These are phyloP conservation scores for Ctenopoma kingsleyae DNA, from an alignment of 2,797 vertebrate species.

Conservation along the genomic window DNA sequence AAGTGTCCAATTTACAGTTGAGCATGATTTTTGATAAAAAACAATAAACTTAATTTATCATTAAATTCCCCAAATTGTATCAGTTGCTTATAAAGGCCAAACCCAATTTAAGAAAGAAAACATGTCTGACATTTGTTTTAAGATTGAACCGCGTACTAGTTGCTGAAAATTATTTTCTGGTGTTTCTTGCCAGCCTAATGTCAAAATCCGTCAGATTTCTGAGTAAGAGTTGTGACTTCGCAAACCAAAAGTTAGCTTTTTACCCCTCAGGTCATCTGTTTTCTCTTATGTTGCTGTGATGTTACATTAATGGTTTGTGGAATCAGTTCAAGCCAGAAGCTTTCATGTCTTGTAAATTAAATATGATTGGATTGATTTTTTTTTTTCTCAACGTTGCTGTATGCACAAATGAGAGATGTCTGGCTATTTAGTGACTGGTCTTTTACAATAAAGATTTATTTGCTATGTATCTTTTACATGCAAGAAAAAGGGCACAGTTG, in stretches of 20 bases:
- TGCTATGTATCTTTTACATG: constrained; percentile 31
- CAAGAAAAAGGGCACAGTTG: constrained; percentile 7
- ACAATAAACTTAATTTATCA: constrained; percentile 38
- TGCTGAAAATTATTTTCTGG: constrained; percentile 36
- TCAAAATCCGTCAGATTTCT: constrained; percentile 43
- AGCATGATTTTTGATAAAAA: constrained; percentile 39
- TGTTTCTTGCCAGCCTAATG: constrained; percentile 50
- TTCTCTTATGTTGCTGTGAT: constrained; percentile 57
- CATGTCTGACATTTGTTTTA: constrained; percentile 43
- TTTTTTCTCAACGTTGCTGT: constrained; percentile 39
- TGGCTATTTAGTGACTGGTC: constrained; percentile 23
- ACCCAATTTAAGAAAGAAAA: constrained; percentile 41
- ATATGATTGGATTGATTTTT: constrained; percentile 53
- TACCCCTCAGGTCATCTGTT: constrained; percentile 60
- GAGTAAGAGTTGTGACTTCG: constrained; percentile 45
- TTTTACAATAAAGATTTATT: constrained; percentile 44
- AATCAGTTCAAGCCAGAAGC: constrained; percentile 65
- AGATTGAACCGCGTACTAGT: constrained; percentile 25
- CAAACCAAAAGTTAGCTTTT: constrained; percentile 42
- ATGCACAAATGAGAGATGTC: constrained; percentile 42
- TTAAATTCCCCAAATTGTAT: constrained; percentile 12
- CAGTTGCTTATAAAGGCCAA: constrained; percentile 18
- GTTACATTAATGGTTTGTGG: constrained; percentile 61
- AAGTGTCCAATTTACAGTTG: constrained; percentile 31
- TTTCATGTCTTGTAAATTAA: constrained; percentile 65